Evolutionary conservation across 2,797 vertebrate species (phyloP).

Genomic region (Fringilla coelebs): DNA sequence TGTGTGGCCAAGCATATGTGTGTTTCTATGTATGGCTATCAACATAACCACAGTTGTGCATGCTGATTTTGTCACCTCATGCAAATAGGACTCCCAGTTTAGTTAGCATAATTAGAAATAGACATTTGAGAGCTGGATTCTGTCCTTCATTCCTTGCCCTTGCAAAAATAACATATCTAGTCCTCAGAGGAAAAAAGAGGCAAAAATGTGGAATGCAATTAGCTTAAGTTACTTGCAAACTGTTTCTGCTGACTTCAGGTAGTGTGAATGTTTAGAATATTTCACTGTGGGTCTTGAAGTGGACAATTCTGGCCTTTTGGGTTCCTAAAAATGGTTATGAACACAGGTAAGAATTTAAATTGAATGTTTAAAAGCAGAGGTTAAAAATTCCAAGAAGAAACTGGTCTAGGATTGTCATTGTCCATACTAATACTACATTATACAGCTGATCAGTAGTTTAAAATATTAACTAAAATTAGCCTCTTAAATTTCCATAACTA

Average conservation of each 20-base stretch:
- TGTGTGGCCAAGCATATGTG: not conserved
- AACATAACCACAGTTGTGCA: not conserved
- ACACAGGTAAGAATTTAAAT: not conserved
- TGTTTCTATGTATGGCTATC: conserved; percentile 15
- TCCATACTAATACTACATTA: not conserved
- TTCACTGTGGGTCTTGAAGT: not conserved
- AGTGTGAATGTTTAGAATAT: not conserved
- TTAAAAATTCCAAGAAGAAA: not conserved
- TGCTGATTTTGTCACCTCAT: conserved; percentile 30
- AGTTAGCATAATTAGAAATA: conserved; percentile 41
- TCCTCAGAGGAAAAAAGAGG: not conserved
- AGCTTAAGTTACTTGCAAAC: not conserved
- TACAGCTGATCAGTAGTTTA: not conserved
- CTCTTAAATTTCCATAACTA: not conserved
- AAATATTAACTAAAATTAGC: not conserved
- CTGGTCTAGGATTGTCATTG: not conserved
- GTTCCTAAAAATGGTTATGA: not conserved
- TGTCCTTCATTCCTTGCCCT: not conserved
- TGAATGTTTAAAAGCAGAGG: not conserved
- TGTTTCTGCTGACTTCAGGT: not conserved
- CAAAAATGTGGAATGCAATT: not conserved
- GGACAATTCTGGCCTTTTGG: not conserved
- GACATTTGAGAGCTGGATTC: not conserved
- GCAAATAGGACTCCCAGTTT: conserved; percentile 33
- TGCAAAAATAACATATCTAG: not conserved